Base-by-base conservation (phyloP, 2,888 invertebrate species). In the Oeneis ivallda region DNA sequence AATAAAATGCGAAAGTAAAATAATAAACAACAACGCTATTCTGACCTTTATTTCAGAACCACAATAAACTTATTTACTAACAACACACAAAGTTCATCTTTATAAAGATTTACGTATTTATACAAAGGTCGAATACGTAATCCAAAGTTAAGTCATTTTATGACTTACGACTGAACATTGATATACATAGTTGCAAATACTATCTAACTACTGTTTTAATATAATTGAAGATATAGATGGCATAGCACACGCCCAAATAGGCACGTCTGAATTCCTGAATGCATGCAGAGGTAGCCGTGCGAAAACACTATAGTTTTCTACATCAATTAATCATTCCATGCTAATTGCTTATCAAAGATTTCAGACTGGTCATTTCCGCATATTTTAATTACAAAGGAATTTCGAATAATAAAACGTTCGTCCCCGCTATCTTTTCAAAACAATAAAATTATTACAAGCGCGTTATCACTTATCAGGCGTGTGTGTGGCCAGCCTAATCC, bases 401-500 rank as follows among this genome's bases (percentile, higher is more conserved):
- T 39, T 41, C 41, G 7, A 41, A 11, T 56, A 41, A 41, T 41
- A 43, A 43, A 47, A 59, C 58, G 60, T 60, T 49, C 11, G 52
- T 57, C 7, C 56, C 39, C 52, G 61, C 69, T 74, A 75, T 73
- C 73, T 71, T 64, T 56, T 65, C 66, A 72, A 72, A 72, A 56
- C 56, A 73, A 71, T 26, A 26, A 26, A 26, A 26, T 72, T 68
- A 64, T 73, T 69, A 71, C 66, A 66, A 63, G 41, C 37, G 49
- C 54, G 66, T 56, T 56, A 56, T 56, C 56, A 39, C 39, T 80
- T 83, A 83, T 83, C 84, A 71, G 61, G 64, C 71, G 69, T 72
- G 80, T 76, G 83, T 84, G 85, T 81, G 84, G 56, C 56, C 80
- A 65, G 68, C 72, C 66, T 84, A 81, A 83, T 79, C 81, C 78